Conservation (phyloP, 2,797 vertebrate genomes). For the Melopsittacus undulatus region DNA sequence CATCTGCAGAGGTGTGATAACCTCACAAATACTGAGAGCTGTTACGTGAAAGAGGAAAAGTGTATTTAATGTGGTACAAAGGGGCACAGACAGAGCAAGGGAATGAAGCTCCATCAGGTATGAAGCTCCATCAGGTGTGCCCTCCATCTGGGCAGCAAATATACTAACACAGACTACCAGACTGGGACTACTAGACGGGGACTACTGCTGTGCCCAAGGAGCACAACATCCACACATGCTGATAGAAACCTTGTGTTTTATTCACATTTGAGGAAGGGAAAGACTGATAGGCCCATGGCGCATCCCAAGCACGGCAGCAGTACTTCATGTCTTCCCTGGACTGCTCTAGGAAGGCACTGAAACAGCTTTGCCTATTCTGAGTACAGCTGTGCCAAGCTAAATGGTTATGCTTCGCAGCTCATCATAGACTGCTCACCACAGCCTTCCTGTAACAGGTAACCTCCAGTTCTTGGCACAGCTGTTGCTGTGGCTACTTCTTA, state of each 20-base stretch:
- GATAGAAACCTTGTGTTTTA: background rate
- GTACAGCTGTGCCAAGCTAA: background rate
- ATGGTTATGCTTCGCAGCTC: background rate
- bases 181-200: background rate
- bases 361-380: background rate
- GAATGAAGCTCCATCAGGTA: background rate
- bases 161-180: background rate
- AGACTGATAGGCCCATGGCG: background rate
- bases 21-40: background rate
- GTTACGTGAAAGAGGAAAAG: background rate
- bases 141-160: background rate
- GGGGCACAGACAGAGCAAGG: background rate
- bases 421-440: background rate
- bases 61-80: background rate
- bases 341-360: background rate
- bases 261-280: background rate
- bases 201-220: background rate
- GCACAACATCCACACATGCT: background rate
- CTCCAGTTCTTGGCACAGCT: background rate
- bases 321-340: background rate
- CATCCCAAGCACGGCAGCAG: fast-evolving
- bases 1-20: background rate
- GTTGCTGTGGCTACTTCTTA: background rate
- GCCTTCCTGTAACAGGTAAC: background rate
- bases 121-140: background rate